These are phyloP conservation scores for Octomys mimax DNA, from an alignment of 2,797 vertebrate genomes.

Conservation along the genomic window DNA sequence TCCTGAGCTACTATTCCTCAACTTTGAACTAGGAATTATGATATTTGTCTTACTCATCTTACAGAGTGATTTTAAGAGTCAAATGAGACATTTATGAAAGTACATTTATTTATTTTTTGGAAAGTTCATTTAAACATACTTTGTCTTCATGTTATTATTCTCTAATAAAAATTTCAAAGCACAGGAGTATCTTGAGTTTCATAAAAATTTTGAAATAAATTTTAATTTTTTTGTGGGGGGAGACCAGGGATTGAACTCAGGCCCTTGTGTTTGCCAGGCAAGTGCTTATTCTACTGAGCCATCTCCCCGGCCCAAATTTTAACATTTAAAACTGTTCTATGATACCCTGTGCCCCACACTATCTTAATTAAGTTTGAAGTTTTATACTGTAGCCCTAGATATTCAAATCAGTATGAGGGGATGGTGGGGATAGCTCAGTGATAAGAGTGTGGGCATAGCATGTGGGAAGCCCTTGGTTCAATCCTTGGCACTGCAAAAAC, in stretches of 20 bases:
- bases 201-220: constrained; percentile 51
- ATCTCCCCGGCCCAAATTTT: not conserved
- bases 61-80: constrained; percentile 33
- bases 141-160: not conserved
- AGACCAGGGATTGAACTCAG: too few species aligned
- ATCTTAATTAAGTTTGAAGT: constrained; percentile 60
- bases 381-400: constrained; percentile 26
- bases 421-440: not conserved
- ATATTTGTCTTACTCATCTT: constrained; percentile 54
- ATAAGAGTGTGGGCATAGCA: not conserved
- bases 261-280: too few species aligned
- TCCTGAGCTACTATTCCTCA: constrained; percentile 50
- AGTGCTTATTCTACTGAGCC: too few species aligned
- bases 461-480: not conserved
- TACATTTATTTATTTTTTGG: constrained; percentile 18
- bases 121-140: constrained; percentile 56
- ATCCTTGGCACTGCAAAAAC: not conserved
- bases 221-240: not conserved
- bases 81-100: constrained; percentile 51
- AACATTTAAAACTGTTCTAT: constrained; percentile 39
- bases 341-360: constrained; percentile 8
- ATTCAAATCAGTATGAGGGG: constrained; percentile 4
- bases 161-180: constrained; percentile 53
- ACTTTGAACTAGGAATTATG: not conserved
- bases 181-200: constrained; percentile 47